Conservation (phyloP, 2,113 vertebrate genomes). For the Sula dactylatra region DNA sequence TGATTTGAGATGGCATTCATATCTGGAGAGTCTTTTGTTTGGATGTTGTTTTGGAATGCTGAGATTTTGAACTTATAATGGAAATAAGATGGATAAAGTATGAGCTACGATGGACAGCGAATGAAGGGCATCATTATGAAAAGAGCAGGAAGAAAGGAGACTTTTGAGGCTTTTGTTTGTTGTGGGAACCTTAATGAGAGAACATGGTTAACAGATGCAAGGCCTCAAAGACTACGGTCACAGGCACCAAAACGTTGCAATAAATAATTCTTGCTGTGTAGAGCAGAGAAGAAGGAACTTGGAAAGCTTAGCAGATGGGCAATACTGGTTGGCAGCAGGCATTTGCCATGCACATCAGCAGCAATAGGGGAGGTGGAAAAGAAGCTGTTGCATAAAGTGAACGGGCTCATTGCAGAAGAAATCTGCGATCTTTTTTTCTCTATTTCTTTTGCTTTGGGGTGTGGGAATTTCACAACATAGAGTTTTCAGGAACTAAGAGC, state of each 20-base stretch:
- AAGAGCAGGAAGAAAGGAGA: constrained; percentile 33
- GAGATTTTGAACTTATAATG: constrained; percentile 31
- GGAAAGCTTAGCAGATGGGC: background rate
- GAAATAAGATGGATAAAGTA: constrained; percentile 28
- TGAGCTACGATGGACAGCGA: constrained; percentile 22
- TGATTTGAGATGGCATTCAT: constrained; percentile 43
- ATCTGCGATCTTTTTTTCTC: background rate
- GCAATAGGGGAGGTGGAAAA: background rate
- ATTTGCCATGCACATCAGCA: background rate
- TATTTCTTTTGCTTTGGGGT: background rate
- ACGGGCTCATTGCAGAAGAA: background rate
- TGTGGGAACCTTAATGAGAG: constrained; percentile 48
- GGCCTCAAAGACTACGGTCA: background rate
- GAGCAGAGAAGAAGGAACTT: background rate
- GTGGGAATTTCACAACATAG: constrained; percentile 13
- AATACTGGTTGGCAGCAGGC: background rate
- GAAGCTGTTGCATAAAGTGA: background rate
- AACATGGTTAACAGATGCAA: constrained; percentile 35
- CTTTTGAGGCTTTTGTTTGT: constrained; percentile 43
- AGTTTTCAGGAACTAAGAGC: constrained; percentile 37
- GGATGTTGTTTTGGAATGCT: constrained; percentile 31
- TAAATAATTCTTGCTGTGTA: background rate
- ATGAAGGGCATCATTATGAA: constrained; percentile 30
- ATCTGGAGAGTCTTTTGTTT: constrained; percentile 50
- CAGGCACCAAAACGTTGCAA: background rate